Conservation (phyloP, 30 jellyfish, hydroid and myxozoan species). For the Rhopilema esculentum region DNA sequence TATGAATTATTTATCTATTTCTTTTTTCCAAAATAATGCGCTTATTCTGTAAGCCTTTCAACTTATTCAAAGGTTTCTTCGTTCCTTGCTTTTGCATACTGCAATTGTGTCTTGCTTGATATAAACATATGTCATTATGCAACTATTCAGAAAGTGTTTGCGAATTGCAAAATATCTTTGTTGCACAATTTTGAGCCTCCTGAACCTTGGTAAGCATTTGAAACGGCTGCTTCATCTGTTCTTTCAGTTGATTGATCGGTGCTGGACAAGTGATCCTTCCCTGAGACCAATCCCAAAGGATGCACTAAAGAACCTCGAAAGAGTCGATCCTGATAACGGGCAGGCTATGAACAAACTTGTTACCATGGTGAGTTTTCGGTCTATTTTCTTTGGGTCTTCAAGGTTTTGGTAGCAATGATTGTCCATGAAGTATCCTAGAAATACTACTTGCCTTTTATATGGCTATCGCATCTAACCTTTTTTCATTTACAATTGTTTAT, state of each 20-base stretch:
- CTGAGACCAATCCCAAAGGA: conserved; percentile 82
- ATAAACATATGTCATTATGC: not conserved
- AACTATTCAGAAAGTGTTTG: not conserved
- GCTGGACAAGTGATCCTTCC: conserved; percentile 91
- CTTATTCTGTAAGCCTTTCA: not conserved
- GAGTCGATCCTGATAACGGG: conserved; percentile 90
- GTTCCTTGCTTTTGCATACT: not conserved
- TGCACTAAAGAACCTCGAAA: conserved; percentile 70
- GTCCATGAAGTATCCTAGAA: no score
- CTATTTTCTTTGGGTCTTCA: no score
- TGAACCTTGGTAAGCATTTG: not conserved
- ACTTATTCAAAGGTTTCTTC: not conserved
- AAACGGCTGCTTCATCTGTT: not conserved
- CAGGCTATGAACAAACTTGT: conserved; percentile 90
- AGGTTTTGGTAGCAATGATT: no score
- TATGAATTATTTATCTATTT: no score
- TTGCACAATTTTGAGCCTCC: not conserved
- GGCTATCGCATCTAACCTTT: no score
- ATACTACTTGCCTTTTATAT: no score
- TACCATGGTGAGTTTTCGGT: conserved; percentile 82
- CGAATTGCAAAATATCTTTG: not conserved
- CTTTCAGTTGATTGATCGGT: conserved; percentile 79
- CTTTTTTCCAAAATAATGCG: not conserved
- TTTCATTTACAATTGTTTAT: no score
- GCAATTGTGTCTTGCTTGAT: not conserved